Evolutionary conservation across 2,888 invertebrate species (phyloP), one percentile per base, ranked within the genome.

Genomic region (Drosophila putrida): DNA sequence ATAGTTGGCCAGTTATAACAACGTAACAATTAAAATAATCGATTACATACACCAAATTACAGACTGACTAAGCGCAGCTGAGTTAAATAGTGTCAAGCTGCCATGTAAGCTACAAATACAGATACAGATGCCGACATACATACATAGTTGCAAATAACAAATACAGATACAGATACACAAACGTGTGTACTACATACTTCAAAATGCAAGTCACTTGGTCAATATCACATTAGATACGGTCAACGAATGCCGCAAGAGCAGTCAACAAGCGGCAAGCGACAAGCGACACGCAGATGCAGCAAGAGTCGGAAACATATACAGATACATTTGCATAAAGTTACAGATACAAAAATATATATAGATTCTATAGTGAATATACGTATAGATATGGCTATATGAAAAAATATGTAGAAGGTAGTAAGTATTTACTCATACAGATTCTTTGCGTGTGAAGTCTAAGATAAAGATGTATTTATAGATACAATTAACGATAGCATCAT

Each of bases 161-260:
- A 38, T 50, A 55, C 54, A 59, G 47, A 60, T 49, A 53, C 39
- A 41, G 39, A 28, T 27, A 39, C 64, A 53, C 33, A 39, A n/a
- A 33, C 47, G 28, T 46, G 38, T 35, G 58, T 41, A 41, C 53
- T 33, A 47, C 39, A 15, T 44, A 51, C 50, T 39, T 31, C 5
- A 27, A 44, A 31, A 63, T 62, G 36, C 69, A 58, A 81, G 67
- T 72, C 73, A 80, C 75, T 82, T 78, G 82, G 82, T 82, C 82
- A 82, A 82, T 82, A 82, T 66, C 82, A 82, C 61, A 67, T 82
- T 71, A 58, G 82, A 68, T 71, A 70, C 80, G 80, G 82, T 80
- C 82, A 77, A 47, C 59, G 57, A 68, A 66, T 61, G 54, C 63
- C 50, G 55, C 62, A 51, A 39, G 28, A 38, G 58, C 39, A 27